Base-by-base conservation (phyloP, 2,797 vertebrate genomes). In the Coregonus suidteri region DNA sequence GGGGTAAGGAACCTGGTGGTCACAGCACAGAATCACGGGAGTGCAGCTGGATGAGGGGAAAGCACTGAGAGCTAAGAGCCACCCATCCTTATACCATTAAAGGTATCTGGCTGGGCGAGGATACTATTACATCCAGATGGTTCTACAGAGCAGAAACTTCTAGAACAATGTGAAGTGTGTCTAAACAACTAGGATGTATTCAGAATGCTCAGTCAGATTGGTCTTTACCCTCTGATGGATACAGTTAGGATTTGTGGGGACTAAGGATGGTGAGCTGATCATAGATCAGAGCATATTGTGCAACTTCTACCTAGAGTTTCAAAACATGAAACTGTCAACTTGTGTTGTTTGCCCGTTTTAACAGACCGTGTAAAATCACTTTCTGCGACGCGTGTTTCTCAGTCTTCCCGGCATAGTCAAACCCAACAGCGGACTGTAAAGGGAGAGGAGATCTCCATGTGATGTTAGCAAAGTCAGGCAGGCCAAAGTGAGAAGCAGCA, bases 361-460 rank as follows among this genome's bases (percentile, higher is more conserved):
- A 25, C 2, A 59, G 62, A 56, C 6, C 1, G 75, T 54, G 37
- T 0, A 3, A 77, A 76, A 0, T 86, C 70, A 99, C 98, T 98
- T 95, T 99, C 90, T 99, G 98, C 0, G 98, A 99, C 13, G 97
- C 96, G 0, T 99, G 97, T 80, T 99, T 99, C 93, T 98, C 98
- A 0, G 96, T 98, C 89, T 98, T 98, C 35, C 97, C 97, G 34
- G 96, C 94, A 64, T 99, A 99, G 75, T 99, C 98, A 30, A 99
- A 99, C 31, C 97, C 98, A 20, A 99, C 94, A 0, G 98, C 98
- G 51, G 98, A 98, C 97, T 99, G 93, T 4, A 90, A 83, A 51
- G 91, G 72, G 35, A 54, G 64, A 72, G 14, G 34, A 67, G 59
- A 56, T 14, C 51, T 2, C 7, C 15, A 77, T 53, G 82, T 74